Percentiles rank a stretch among this genome's conserved stretches.
phyloP scores from a whole-genome alignment of 2,888 invertebrate genomes.

The Platerodrilus igneus region DNA sequence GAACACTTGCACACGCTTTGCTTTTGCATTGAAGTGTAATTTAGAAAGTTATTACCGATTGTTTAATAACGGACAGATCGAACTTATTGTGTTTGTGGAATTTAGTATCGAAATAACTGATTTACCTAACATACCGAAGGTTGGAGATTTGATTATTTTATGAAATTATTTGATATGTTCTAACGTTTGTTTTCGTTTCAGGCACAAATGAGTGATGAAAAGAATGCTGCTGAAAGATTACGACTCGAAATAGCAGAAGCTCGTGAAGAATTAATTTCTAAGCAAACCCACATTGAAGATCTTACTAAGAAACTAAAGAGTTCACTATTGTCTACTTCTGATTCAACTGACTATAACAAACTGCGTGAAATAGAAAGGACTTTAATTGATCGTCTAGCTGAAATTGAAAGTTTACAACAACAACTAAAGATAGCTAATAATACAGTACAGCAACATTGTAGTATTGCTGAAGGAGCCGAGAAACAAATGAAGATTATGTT shows the following conservation, averaged over 20 bases:
- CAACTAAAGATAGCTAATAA: conserved; percentile 70
- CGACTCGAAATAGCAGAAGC: conserved; percentile 56
- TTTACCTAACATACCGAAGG: no score
- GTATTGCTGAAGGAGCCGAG: conserved; percentile 78
- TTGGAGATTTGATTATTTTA: no score
- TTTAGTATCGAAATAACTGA: no score
- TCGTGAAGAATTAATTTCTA: conserved; percentile 58
- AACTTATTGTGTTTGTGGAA: no score
- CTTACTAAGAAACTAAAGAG: conserved; percentile 64
- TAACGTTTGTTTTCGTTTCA: conserved; percentile 5
- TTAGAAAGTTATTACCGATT: no score
- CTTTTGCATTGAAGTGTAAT: no score
- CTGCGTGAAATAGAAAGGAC: conserved; percentile 67
- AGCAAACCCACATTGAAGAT: conserved; percentile 64
- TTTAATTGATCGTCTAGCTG: conserved; percentile 57
- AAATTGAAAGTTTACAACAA: conserved; percentile 63
- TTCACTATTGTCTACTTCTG: conserved; percentile 48
- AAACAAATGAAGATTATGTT: conserved; percentile 58
- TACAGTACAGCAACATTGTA: conserved; percentile 79
- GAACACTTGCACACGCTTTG: no score
- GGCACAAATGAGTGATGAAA: conserved; percentile 68
- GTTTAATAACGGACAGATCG: no score
- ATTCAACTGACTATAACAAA: conserved; percentile 57
- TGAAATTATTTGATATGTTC: no score
- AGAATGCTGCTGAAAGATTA: conserved; percentile 59